Evolutionary conservation across 2,113 vertebrate species (phyloP), one percentile per base, ranked within the genome.

Genomic region (Phodopus roborovskii): DNA sequence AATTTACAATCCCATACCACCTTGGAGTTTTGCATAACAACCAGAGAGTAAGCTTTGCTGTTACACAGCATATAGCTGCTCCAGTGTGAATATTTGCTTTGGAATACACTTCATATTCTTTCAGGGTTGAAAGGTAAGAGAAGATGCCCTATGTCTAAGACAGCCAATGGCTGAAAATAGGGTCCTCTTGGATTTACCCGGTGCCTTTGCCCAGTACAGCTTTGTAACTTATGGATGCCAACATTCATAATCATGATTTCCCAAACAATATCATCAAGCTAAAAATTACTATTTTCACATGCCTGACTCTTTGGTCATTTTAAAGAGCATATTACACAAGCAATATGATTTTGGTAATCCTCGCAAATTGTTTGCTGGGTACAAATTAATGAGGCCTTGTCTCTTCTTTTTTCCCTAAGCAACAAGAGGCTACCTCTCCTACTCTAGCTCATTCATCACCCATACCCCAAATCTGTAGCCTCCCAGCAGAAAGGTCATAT

Each of bases 271-370:
- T 70, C 28, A 79, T 58, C 19, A 91, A 39, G 91, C 45, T 30
- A 96, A 70, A 3, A 26, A 74, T 30, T 20, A 71, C 26, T 83
- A 5, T 50, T 94, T 64, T 84, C 24, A 89, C 93, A 71, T 81
- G 11, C 20, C 10, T 86, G 10, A 83, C 22, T 66, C 73, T 95
- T 79, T 92, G 70, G 12, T 91, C 62, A 96, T 66, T 58, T 88
- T 42, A 12, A 90, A 96, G 5, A 93, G 3, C 56, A 90, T 70
- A 60, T 91, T 86, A 15, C 28, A 70, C n/a, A 13, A 39, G 15
- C 8, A 82, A 78, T 68, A 68, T 53, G 68, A 64, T 39, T 30
- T 86, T 16, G 20, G 0, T 82, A 88, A 58, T 60, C 15, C 20
- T 86, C 92, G 39, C 64, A 95, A 88, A 77, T 26, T 56, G 16